A percentile compares a stretch with the other conserved stretches of the same genome.
Evolutionary conservation across 1,140 invertebrate genomes (phyloP).

Genomic region (Homalodisca vitripennis): DNA sequence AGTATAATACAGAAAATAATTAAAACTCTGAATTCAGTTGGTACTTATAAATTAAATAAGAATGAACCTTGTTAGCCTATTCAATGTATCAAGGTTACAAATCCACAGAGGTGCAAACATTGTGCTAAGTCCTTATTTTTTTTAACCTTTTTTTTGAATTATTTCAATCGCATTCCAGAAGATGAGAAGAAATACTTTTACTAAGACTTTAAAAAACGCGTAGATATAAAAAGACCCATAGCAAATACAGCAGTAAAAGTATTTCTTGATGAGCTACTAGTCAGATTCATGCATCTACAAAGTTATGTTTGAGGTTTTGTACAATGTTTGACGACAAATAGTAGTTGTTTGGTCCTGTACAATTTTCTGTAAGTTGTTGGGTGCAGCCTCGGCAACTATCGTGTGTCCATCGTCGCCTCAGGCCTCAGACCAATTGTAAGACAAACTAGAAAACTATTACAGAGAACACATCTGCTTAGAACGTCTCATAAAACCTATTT

Average conservation of each 20-base stretch:
- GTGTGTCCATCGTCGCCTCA: slow-evolving; percentile 6
- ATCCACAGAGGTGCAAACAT: not conserved
- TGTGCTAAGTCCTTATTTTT: slow-evolving; percentile 1
- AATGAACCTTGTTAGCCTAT: not conserved
- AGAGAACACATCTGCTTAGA: slow-evolving; percentile 22
- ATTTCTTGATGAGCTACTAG: slow-evolving; percentile 4
- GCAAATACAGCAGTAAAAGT: slow-evolving; percentile 23
- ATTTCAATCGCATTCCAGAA: slow-evolving; percentile 15
- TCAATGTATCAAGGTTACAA: not conserved
- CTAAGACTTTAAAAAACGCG: slow-evolving; percentile 20
- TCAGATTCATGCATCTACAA: not conserved
- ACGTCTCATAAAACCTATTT: slow-evolving; percentile 24
- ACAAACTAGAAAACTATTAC: slow-evolving; percentile 23
- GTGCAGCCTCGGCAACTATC: not conserved
- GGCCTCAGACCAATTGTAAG: slow-evolving; percentile 24
- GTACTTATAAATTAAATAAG: not conserved
- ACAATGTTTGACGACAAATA: slow-evolving; percentile 6
- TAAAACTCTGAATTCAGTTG: too few species aligned
- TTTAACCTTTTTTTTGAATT: slow-evolving; percentile 3
- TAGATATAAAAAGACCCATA: slow-evolving; percentile 23
- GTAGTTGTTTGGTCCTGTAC: slow-evolving; percentile 18
- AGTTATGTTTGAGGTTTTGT: not conserved
- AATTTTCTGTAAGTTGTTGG: not conserved
- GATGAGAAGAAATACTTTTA: slow-evolving; percentile 21
- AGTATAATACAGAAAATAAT: not conserved